Conservation (phyloP, 2,888 invertebrate genomes). For the Dynastes tityus region DNA sequence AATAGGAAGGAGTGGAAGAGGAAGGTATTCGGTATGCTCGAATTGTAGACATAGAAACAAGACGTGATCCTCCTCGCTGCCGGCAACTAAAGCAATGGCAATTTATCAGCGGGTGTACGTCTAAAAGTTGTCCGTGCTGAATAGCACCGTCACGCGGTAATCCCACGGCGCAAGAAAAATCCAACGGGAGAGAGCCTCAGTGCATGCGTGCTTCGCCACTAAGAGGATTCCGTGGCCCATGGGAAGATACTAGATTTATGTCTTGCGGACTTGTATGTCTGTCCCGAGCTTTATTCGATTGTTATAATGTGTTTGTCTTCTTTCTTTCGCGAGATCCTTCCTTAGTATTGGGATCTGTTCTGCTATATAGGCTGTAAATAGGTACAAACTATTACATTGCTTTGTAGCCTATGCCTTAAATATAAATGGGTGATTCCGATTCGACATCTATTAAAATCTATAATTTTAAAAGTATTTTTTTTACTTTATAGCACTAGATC, state of each 20-base stretch:
- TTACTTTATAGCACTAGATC: too few species aligned
- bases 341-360: neutral
- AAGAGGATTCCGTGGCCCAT: slow-evolving; percentile 67
- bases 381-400: too few species aligned
- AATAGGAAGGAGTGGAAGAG: slow-evolving; percentile 1
- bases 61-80: slow-evolving; percentile 40
- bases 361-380: too few species aligned
- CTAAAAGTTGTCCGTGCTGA: slow-evolving; percentile 49
- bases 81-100: slow-evolving; percentile 43
- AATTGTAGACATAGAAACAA: slow-evolving; percentile 46
- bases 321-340: slow-evolving; percentile 4
- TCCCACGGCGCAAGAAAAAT: slow-evolving; percentile 64
- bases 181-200: slow-evolving; percentile 60
- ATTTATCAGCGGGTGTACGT: slow-evolving; percentile 50
- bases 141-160: slow-evolving; percentile 52
- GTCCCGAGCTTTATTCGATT: slow-evolving; percentile 66
- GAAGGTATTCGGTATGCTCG: slow-evolving; percentile 42
- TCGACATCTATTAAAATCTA: too few species aligned
- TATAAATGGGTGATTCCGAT: too few species aligned
- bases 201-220: slow-evolving; percentile 61
- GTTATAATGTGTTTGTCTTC: slow-evolving; percentile 64
- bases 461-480: too few species aligned
- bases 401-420: too few species aligned
- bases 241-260: slow-evolving; percentile 68
- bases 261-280: slow-evolving; percentile 67